Evolutionary conservation across 1,140 invertebrate species (phyloP), one percentile per base, ranked within the genome.

Genomic region (Ganaspis sp.): DNA sequence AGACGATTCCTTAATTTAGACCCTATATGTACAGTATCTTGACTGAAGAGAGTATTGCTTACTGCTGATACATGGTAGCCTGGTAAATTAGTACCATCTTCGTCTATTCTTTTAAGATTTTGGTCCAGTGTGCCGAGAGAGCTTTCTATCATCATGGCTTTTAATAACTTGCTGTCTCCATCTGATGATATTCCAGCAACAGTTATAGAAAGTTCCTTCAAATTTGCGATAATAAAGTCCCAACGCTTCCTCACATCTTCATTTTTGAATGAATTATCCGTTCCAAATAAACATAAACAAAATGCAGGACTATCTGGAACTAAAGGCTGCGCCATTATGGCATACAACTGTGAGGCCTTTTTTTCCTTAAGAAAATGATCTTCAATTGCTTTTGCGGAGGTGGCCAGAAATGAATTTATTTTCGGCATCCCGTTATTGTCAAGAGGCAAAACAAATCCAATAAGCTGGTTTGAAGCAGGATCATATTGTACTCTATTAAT

Each of bases 271-370:
- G 75, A 72, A 72, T 79, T 75, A 23, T 75, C 40, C 9, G 69
- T 75, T 4, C 77, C 73, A 72, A 58, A 79, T 40, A 79, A 53
- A 21, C 15, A 64, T 42, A 75, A 26, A 34, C 70, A 75, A 72
- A 76, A 72, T 11, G 38, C 26, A 26, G 73, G 45, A 17, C n/a
- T 29, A 17, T 40, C 12, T 34, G 69, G 19, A 37, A 12, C 34
- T 26, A 79, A 26, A 8, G 77, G 38, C 45, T 79, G 70, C 42
- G 54, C 77, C 69, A 76, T 70, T 8, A 75, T 45, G 0, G 45
- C 29, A 40, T 79, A 75, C 12, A 72, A 23, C 1, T 34, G 21
- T 21, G 26, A 40, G 12, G 73, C 26, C 21, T 29, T 26, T 29
- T 21, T 45, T 23, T 69, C 53, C 17, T 69, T 34, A 1, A 34